Evolutionary conservation across 23 tunicate genomes (phyloP).

Genomic region (Trididemnum nubilum): DNA sequence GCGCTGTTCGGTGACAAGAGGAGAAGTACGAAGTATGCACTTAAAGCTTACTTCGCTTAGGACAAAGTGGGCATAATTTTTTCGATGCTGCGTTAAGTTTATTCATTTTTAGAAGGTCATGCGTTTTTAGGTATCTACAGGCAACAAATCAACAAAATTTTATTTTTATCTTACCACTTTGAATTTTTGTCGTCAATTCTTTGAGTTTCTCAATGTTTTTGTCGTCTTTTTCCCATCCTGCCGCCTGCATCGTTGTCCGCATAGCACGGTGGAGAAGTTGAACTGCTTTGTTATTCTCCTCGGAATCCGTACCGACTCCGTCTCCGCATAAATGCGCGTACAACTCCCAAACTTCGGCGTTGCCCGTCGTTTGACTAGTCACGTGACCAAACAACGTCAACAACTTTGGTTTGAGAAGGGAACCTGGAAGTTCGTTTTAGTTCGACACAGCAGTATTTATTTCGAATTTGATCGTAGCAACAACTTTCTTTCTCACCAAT

Average conservation of each 20-base stretch:
- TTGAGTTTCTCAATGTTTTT: slow-evolving; percentile 20
- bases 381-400: slow-evolving; percentile 65
- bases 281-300: slow-evolving; percentile 61
- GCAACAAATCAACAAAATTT: too few relatives aligned
- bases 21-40: too few relatives aligned
- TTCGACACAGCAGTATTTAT: too few relatives aligned
- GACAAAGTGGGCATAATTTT: too few relatives aligned
- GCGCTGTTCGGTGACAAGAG: too few relatives aligned
- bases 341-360: slow-evolving; percentile 55
- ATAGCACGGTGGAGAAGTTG: slow-evolving; percentile 58
- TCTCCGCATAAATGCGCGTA: slow-evolving; percentile 56
- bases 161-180: too few relatives aligned
- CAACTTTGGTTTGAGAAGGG: slow-evolving; percentile 36
- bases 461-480: too few relatives aligned
- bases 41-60: too few relatives aligned
- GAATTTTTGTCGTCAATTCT: slow-evolving; percentile 7
- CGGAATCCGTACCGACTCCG: slow-evolving; percentile 23
- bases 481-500: too few relatives aligned
- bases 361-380: slow-evolving; percentile 44
- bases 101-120: too few relatives aligned
- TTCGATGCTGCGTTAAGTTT: too few relatives aligned
- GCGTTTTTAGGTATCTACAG: too few relatives aligned
- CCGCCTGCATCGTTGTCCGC: slow-evolving; percentile 40
- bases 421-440: slow-evolving; percentile 46
- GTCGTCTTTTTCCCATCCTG: slow-evolving; percentile 74